A percentile compares a stretch with the other conserved stretches of the same genome.
These are phyloP conservation scores for Cheilinus undulatus DNA, from an alignment of 2,113 vertebrate species.

Conservation along the genomic window DNA sequence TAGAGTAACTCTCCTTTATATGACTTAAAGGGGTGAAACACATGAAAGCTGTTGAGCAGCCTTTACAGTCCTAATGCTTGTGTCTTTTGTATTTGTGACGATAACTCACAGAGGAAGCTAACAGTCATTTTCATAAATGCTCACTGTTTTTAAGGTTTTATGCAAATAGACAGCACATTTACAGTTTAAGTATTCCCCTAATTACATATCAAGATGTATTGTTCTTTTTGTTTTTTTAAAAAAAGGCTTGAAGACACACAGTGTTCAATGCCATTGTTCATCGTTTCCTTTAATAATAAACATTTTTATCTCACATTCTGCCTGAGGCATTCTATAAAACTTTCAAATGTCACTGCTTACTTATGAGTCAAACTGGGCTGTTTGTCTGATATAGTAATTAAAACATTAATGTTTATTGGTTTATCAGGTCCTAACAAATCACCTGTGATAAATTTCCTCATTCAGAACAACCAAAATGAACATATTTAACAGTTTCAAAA, in stretches of 20 bases:
- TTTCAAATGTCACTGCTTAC: not conserved
- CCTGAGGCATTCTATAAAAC: not conserved
- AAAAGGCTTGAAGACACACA: not conserved
- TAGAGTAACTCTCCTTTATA: rapidly evolving
- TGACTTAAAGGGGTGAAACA: not conserved
- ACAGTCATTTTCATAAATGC: no score
- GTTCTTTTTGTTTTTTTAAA: not conserved
- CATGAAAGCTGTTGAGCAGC: conserved; percentile 7
- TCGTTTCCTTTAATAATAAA: not conserved
- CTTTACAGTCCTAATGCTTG: not conserved
- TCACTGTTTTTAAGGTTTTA: not conserved
- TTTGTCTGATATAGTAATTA: conserved; percentile 34
- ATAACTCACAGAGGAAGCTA: no score
- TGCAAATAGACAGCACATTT: not conserved
- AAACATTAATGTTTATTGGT: not conserved
- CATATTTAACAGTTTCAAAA: no score
- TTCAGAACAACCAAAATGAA: no score
- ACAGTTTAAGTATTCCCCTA: not conserved
- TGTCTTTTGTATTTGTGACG: not conserved
- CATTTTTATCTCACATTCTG: not conserved
- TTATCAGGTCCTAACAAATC: not conserved
- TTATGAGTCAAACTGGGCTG: no score
- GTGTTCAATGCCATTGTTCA: not conserved
- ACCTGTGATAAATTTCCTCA: no score
- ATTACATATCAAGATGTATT: not conserved